Conservation (phyloP, 2,888 invertebrate species). For the Lithophane leautieri region DNA sequence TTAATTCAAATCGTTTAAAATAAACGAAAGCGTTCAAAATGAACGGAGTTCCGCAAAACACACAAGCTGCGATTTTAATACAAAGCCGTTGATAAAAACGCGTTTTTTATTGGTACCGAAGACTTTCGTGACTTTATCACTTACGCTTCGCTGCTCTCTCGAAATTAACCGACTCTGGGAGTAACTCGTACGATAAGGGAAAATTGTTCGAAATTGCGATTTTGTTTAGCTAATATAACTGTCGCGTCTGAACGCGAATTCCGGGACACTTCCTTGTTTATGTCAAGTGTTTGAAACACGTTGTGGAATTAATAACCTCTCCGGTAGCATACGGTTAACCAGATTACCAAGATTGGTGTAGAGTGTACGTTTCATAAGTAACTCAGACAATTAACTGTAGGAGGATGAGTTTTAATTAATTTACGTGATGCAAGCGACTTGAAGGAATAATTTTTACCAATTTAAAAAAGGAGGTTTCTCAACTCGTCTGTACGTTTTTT, state of each 20-base stretch:
- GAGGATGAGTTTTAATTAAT: constrained; percentile 30
- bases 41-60: constrained; percentile 12
- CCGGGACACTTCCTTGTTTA: constrained; percentile 48
- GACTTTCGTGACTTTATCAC: constrained; percentile 58
- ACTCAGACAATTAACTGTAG: constrained; percentile 23
- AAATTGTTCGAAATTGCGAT: constrained; percentile 60
- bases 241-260: constrained; percentile 35
- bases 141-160: constrained; percentile 47
- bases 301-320: constrained; percentile 54
- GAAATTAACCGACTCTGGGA: constrained; percentile 58
- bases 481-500: too few relatives aligned
- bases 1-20: constrained; percentile 35
- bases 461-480: too few relatives aligned
- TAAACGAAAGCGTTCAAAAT: constrained; percentile 33
- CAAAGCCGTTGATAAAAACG: constrained; percentile 50
- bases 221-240: constrained; percentile 59
- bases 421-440: neutral
- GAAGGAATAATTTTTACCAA: neutral
- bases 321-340: constrained; percentile 24
- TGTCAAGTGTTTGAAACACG: constrained; percentile 47
- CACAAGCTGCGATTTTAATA: constrained; percentile 34
- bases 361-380: constrained; percentile 23
- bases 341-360: constrained; percentile 37
- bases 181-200: constrained; percentile 56
- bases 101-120: constrained; percentile 30